phyloP scores from a whole-genome alignment of 2,113 vertebrate genomes.

The Erythrocebus patas region DNA sequence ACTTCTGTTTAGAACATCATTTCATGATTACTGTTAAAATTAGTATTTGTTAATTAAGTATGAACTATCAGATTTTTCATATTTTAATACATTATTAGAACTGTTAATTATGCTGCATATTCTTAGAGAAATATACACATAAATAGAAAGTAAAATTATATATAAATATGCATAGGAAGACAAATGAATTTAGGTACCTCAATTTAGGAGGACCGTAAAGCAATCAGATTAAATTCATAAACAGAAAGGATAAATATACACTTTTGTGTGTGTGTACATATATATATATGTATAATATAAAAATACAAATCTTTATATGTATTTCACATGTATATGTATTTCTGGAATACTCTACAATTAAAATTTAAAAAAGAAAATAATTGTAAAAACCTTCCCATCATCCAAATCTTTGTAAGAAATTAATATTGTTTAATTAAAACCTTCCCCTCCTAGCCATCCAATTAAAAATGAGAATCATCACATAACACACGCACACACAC shows the following conservation, averaged over 20 bases:
- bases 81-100: not conserved
- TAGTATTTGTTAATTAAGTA: not conserved
- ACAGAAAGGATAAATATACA: not conserved
- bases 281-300: too few relatives aligned
- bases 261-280: not conserved
- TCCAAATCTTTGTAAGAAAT: not conserved
- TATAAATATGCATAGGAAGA: not conserved
- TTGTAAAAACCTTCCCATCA: not conserved
- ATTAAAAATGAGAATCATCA: not conserved
- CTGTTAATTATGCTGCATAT: not conserved
- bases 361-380: not conserved
- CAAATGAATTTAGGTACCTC: not conserved
- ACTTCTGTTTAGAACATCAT: not conserved
- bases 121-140: not conserved
- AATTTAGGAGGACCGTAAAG: not conserved
- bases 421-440: not conserved
- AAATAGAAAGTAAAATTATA: not conserved
- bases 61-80: not conserved
- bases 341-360: not conserved
- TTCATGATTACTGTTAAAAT: not conserved
- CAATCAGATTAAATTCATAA: not conserved
- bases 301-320: too few relatives aligned
- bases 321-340: not conserved
- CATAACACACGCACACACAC: not conserved
- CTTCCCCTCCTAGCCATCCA: not conserved